Evolutionary conservation across 2,797 vertebrate genomes (phyloP).

Genomic region (Coregonus ussuriensis): DNA sequence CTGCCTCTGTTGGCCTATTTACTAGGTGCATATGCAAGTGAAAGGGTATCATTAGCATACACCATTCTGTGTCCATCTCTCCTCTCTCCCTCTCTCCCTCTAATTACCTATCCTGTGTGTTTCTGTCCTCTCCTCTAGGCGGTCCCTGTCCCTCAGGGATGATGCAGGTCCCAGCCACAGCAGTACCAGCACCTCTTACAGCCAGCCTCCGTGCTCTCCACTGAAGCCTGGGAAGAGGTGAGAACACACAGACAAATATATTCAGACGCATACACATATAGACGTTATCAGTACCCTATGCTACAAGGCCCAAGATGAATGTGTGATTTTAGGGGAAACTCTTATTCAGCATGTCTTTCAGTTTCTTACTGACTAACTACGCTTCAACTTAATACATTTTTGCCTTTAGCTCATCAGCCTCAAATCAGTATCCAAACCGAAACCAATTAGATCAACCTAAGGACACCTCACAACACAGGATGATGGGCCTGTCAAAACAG

Average conservation of each 20-base stretch:
- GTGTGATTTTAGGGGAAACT: background rate
- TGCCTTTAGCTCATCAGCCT: background rate
- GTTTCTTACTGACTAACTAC: background rate
- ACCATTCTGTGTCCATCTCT: background rate
- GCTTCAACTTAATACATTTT: background rate
- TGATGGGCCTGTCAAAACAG: background rate
- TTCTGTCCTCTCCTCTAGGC: conserved; percentile 2
- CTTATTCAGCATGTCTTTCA: too few species aligned
- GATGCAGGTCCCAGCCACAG: background rate
- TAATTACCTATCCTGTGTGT: background rate
- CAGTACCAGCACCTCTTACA: background rate
- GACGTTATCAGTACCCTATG: background rate
- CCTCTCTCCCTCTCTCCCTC: background rate
- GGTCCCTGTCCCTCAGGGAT: conserved; percentile 4
- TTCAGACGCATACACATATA: background rate
- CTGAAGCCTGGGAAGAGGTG: background rate
- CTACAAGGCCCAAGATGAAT: background rate
- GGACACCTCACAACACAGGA: background rate
- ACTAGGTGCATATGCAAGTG: background rate
- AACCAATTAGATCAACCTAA: background rate
- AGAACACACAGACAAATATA: background rate
- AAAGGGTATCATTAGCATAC: background rate
- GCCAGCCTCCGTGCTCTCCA: background rate
- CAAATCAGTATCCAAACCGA: background rate
- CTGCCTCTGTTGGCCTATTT: background rate